These are phyloP conservation scores for Amazonetta brasiliensis DNA, from an alignment of 2,797 vertebrate species.

Conservation along the genomic window DNA sequence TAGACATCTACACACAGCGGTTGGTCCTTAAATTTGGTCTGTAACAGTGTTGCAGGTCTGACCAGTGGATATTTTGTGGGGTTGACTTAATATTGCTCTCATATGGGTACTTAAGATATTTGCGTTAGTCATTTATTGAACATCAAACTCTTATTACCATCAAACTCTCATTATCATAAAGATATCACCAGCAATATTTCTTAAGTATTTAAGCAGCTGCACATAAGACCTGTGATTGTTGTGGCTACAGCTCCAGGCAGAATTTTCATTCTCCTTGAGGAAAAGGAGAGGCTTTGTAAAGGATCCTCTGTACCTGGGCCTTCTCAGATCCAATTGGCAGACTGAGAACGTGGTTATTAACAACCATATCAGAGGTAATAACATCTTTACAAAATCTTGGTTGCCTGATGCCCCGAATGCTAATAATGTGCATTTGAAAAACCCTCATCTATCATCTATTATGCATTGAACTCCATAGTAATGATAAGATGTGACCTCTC, in stretches of 20 bases:
- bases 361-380: background rate
- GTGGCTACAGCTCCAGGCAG: background rate
- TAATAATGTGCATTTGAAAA: background rate
- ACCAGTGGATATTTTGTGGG: background rate
- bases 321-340: background rate
- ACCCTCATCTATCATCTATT: fast-evolving
- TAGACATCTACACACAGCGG: background rate
- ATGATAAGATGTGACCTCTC: background rate
- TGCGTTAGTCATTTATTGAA: background rate
- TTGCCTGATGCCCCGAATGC: background rate
- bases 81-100: background rate
- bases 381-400: background rate
- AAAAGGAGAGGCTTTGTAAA: background rate
- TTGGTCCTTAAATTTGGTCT: background rate
- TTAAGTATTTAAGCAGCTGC: background rate
- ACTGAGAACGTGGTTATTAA: background rate
- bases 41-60: background rate
- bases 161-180: background rate
- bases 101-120: background rate
- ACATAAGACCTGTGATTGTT: background rate
- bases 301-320: background rate
- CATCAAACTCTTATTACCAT: background rate
- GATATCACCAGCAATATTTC: background rate
- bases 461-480: background rate
- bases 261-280: background rate